A percentile compares a stretch with the other conserved stretches of the same genome.
Evolutionary conservation across 30 jellyfish, hydroid and myxozoan species (phyloP).

Genomic region (Mastigias papua): DNA sequence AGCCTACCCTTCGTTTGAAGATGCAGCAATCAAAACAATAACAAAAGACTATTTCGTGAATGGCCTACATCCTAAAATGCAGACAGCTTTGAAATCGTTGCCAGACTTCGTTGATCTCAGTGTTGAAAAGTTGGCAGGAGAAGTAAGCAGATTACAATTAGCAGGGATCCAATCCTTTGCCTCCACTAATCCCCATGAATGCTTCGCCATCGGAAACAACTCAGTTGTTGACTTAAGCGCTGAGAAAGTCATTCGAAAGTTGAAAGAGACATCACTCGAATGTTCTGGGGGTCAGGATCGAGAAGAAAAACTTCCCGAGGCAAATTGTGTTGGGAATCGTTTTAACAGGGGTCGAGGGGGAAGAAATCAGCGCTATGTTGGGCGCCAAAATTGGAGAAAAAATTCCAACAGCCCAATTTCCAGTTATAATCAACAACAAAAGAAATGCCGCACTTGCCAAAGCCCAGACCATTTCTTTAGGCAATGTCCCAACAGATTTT

Average conservation of each 20-base stretch:
- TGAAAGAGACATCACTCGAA: constrained; percentile 23
- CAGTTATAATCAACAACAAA: constrained; percentile 19
- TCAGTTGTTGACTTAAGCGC: constrained; percentile 15
- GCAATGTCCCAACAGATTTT: constrained; percentile 55
- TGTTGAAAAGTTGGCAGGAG: constrained; percentile 15
- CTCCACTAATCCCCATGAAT: constrained; percentile 8
- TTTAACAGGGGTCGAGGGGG: constrained; percentile 28
- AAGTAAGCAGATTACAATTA: constrained; percentile 9
- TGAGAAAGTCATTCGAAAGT: constrained; percentile 32
- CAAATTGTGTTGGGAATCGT: constrained; percentile 37
- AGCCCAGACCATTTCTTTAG: constrained; percentile 65
- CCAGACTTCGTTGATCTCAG: background rate
- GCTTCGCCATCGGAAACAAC: constrained; percentile 2
- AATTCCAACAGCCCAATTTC: constrained; percentile 18
- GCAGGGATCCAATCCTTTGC: constrained; percentile 39
- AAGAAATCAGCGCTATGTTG: constrained; percentile 25
- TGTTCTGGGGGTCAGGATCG: constrained; percentile 30
- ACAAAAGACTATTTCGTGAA: constrained; percentile 30
- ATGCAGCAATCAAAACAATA: constrained; percentile 12
- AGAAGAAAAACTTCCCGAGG: constrained; percentile 32
- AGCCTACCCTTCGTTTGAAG: constrained; percentile 40
- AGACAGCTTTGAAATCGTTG: constrained; percentile 35
- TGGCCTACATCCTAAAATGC: constrained; percentile 54
- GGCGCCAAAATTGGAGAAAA: constrained; percentile 43
- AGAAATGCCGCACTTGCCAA: constrained; percentile 71